A percentile compares a stretch with the other conserved stretches of the same genome.
Conservation (phyloP, 2,888 invertebrate species). For the Elysia crispata region DNA sequence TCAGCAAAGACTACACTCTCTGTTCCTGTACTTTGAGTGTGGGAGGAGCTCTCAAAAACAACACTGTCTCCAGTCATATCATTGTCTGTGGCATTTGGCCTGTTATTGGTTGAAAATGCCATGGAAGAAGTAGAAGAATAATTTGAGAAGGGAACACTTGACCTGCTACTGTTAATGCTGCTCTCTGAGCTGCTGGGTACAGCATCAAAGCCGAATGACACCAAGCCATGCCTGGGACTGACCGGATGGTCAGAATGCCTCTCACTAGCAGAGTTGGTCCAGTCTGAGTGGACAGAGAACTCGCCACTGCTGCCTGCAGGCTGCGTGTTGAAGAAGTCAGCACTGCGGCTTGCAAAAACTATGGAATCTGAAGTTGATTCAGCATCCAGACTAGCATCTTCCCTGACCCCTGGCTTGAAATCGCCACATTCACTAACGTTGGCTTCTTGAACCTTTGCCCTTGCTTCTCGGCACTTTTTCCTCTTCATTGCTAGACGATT, state of each 20-base stretch:
- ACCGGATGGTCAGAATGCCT: not conserved
- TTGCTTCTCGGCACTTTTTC: no score
- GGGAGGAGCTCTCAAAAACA: conserved; percentile 34
- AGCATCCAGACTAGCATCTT: not conserved
- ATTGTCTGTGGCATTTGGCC: not conserved
- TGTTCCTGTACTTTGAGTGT: not conserved
- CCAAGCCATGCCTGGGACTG: not conserved
- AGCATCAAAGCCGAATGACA: not conserved
- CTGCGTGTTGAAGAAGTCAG: no score
- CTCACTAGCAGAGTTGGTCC: not conserved
- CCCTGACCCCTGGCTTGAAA: not conserved
- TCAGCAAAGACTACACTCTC: no score
- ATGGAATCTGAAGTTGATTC: conserved; percentile 24
- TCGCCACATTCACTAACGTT: no score
- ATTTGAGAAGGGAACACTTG: conserved; percentile 55
- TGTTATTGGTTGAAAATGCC: not conserved
- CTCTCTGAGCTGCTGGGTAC: not conserved
- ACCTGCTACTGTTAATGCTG: conserved; percentile 35
- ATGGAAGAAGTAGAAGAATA: conserved; percentile 32
- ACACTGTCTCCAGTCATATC: conserved; percentile 38
- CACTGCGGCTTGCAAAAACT: no score
- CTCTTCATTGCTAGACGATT: no score
- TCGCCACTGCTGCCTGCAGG: conserved; percentile 56
- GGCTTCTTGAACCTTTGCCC: no score
- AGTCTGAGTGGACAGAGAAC: conserved; percentile 59